Evolutionary conservation across 1,140 invertebrate genomes (phyloP), one percentile per base, ranked within the genome.

Genomic region (Dinothrombium tinctorium): DNA sequence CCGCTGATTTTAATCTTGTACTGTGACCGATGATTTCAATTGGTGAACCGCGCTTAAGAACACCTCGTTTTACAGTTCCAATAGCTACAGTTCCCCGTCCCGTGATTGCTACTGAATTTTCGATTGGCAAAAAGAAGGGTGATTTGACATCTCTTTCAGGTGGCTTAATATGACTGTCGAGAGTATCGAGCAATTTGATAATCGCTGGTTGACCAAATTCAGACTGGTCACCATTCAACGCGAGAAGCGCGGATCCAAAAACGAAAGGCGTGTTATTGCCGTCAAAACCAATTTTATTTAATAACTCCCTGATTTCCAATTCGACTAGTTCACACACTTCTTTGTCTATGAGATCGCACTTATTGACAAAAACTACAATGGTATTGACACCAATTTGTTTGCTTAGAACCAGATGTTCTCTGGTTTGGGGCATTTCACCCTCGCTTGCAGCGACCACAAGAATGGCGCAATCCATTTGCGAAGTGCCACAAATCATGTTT

Each of bases 251-350:
- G 3, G 87, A 95, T 1, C 90, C 90, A 54, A 55, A 63, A 42
- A 95, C 67, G 14, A 95, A 59, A 0, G 83, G 83, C 14, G 68
- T 64, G 9, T 68, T 61, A 11, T 68, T 59, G 1, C 78, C 76
- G 40, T 55, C 50, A 58, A 73, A 95, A 2, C 82, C 83, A 64
- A 77, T 81, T 52, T 80, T 72, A n/a, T 63, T 59, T 14, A 95
- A 53, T 46, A 94, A 59, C 57, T 95, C 87, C 41, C 83, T 62
- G 44, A 83, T 69, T 68, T 92, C 92, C 77, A 96, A 86, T 61
- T 98, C 92, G 1, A 96, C 90, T 12, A 98, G 65, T 49, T 98
- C 92, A 3, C 92, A 65, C 79, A 95, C 73, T 58, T 94, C 87
- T 44, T 69, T 55, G 58, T 92, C 86, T 2, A 76, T 81, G 43